Evolutionary conservation across 2,888 invertebrate genomes (phyloP).

Genomic region (Standfussiana lucernea): DNA sequence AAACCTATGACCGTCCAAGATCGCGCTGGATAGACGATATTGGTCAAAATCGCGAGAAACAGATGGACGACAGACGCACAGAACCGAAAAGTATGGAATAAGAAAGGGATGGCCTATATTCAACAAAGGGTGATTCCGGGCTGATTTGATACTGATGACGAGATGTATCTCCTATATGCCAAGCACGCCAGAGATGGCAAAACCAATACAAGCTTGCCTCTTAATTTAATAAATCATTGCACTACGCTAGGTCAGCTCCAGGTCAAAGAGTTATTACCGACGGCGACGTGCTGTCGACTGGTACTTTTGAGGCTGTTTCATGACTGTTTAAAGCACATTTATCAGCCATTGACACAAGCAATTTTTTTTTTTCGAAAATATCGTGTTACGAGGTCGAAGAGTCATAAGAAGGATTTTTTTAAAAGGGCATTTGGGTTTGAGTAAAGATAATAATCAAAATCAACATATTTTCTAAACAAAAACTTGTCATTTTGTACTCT

Average conservation of each 20-base stretch:
- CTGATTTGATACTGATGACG: neutral
- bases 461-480: too few relatives aligned
- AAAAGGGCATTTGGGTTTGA: neutral
- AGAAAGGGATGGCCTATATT: neutral
- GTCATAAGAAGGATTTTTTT: neutral
- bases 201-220: neutral
- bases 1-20: neutral
- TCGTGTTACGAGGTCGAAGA: neutral
- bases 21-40: neutral
- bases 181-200: neutral
- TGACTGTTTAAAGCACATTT: neutral
- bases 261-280: neutral
- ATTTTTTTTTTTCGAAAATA: too few relatives aligned
- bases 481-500: too few relatives aligned
- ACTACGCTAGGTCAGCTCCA: too few relatives aligned
- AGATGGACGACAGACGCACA: neutral
- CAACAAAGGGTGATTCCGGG: neutral
- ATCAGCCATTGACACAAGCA: too few relatives aligned
- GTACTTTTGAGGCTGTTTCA: neutral
- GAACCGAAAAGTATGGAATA: neutral
- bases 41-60: neutral
- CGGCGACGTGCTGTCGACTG: neutral
- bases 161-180: neutral
- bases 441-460: neutral
- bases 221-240: neutral